Evolutionary conservation across 2,797 vertebrate species (phyloP).

Genomic region (Pseudotriccus pelzelni): DNA sequence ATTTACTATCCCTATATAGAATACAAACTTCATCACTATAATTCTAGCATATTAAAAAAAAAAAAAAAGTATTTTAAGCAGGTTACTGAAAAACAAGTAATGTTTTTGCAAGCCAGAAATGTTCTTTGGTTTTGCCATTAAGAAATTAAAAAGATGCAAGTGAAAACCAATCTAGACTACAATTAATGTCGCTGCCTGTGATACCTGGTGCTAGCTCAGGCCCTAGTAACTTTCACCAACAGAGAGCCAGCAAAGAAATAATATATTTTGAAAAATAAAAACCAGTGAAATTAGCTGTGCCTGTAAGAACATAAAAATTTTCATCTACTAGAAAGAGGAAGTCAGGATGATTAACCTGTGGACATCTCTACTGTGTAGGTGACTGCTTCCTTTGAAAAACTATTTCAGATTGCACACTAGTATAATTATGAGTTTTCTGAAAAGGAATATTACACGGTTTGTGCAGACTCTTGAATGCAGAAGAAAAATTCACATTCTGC

Average conservation of each 20-base stretch:
- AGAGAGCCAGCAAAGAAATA: background rate
- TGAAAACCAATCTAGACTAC: background rate
- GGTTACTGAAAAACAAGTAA: background rate
- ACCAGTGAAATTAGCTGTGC: background rate
- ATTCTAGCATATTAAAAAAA: background rate
- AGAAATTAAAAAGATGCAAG: background rate
- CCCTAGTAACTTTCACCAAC: background rate
- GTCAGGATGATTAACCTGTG: background rate
- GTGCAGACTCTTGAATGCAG: background rate
- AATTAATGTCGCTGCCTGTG: background rate
- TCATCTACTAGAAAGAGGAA: background rate
- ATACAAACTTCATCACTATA: background rate
- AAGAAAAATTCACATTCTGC: constrained; percentile 17
- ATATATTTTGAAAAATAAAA: background rate
- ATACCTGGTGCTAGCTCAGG: background rate
- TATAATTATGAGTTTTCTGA: background rate
- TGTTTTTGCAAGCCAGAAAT: background rate
- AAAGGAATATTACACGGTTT: background rate
- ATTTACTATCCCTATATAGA: background rate
- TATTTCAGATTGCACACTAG: background rate
- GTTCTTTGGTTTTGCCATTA: background rate
- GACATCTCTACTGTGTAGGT: background rate
- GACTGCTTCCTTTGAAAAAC: background rate
- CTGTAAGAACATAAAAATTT: background rate
- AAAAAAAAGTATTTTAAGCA: background rate